phyloP scores from a whole-genome alignment of 1,140 invertebrate genomes.

The Vanessa tameamea region DNA sequence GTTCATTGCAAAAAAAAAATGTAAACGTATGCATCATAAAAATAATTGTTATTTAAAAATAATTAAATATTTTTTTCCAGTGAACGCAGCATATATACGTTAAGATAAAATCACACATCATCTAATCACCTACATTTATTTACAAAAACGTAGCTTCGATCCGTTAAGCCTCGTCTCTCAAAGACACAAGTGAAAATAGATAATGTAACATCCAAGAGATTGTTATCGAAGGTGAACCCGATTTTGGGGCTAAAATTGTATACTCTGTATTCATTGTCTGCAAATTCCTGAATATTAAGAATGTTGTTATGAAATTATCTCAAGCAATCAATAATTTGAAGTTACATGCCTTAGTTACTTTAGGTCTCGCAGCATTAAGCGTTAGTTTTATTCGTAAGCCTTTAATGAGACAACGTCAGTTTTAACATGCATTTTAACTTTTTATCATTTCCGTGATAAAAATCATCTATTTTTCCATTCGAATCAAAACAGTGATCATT shows the following conservation, averaged over 20 bases:
- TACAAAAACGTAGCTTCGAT: slow-evolving; percentile 61
- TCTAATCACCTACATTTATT: slow-evolving; percentile 75
- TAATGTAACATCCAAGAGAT: slow-evolving; percentile 66
- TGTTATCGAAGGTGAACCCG: slow-evolving; percentile 81
- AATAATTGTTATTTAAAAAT: background rate
- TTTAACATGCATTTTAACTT: slow-evolving; percentile 21
- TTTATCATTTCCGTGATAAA: background rate
- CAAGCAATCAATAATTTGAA: slow-evolving; percentile 50
- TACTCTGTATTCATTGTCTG: slow-evolving; percentile 62
- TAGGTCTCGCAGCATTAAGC: slow-evolving; percentile 58
- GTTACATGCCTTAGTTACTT: slow-evolving; percentile 59
- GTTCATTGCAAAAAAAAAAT: slow-evolving; percentile 47
- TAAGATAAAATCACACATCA: slow-evolving; percentile 53
- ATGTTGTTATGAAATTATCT: slow-evolving; percentile 60
- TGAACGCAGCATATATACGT: slow-evolving; percentile 54
- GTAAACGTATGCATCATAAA: background rate
- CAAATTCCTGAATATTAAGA: slow-evolving; percentile 69
- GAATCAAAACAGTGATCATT: slow-evolving; percentile 35
- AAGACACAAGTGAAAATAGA: slow-evolving; percentile 77
- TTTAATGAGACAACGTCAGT: slow-evolving; percentile 50
- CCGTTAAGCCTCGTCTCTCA: slow-evolving; percentile 48
- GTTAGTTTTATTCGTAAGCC: slow-evolving; percentile 52
- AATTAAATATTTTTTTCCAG: slow-evolving; percentile 35
- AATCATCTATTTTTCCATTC: background rate
- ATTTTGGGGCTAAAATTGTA: slow-evolving; percentile 81